Percentiles rank a stretch among this genome's conserved stretches.
Conservation (phyloP, 2,113 vertebrate species). For the Lutjanus erythropterus region DNA sequence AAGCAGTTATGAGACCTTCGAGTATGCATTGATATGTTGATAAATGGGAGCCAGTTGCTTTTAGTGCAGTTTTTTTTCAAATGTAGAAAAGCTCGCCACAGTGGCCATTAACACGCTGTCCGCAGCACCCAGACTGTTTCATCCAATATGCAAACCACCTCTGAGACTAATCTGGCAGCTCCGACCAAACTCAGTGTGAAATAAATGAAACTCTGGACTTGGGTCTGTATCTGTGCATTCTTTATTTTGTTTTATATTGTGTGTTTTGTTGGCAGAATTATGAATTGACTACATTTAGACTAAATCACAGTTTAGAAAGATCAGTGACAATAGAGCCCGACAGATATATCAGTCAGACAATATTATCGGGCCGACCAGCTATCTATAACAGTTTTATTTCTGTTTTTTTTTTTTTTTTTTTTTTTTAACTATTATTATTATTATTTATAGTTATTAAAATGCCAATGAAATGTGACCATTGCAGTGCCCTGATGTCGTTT, state of each 20-base stretch:
- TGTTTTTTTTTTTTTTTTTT: too few relatives aligned
- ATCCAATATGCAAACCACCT: background rate
- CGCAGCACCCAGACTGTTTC: background rate
- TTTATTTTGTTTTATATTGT: too few relatives aligned
- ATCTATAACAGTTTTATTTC: too few relatives aligned
- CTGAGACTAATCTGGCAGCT: background rate
- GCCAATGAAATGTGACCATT: too few relatives aligned
- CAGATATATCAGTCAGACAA: too few relatives aligned
- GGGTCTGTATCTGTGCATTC: background rate
- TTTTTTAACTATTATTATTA: too few relatives aligned
- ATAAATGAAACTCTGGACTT: background rate
- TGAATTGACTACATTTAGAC: background rate
- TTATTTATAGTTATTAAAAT: too few relatives aligned
- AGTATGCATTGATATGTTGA: slow-evolving; percentile 23
- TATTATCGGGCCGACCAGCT: too few relatives aligned
- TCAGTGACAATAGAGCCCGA: too few relatives aligned
- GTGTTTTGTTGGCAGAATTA: background rate
- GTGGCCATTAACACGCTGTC: slow-evolving; percentile 9
- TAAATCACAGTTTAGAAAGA: background rate
- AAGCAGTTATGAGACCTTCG: background rate
- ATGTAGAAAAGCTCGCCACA: slow-evolving; percentile 18
- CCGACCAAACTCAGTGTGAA: background rate
- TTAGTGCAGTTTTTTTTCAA: background rate
- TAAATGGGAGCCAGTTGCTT: background rate
- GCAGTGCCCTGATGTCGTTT: too few relatives aligned